A percentile compares a stretch with the other conserved stretches of the same genome.
Evolutionary conservation across 2,797 vertebrate genomes (phyloP).

Genomic region (Phoeniculus purpureus): DNA sequence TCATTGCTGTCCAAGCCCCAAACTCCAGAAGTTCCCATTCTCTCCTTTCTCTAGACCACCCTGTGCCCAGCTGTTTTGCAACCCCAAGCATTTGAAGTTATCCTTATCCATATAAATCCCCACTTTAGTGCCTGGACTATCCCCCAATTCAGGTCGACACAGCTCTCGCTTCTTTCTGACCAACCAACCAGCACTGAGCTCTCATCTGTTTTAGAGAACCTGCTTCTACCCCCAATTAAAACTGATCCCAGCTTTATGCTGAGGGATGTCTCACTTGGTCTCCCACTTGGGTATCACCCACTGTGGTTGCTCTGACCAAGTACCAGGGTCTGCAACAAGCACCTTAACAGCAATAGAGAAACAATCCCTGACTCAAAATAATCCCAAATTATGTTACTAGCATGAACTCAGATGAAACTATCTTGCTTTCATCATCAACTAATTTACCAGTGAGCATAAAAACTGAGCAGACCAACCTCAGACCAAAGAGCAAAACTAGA

Average conservation of each 20-base stretch:
- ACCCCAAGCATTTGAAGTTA: neutral
- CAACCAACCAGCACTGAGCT: neutral
- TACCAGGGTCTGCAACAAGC: neutral
- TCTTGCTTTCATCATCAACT: neutral
- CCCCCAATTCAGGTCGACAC: neutral
- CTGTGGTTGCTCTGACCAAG: neutral
- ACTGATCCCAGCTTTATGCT: neutral
- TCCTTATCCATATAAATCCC: neutral
- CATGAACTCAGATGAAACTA: neutral
- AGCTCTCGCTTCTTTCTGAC: neutral
- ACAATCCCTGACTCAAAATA: neutral
- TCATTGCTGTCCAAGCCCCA: neutral
- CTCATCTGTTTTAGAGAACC: too few relatives aligned
- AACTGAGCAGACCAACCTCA: neutral
- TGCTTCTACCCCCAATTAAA: neutral
- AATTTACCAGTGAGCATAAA: neutral
- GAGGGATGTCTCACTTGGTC: neutral
- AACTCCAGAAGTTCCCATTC: neutral
- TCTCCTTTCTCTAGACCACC: neutral
- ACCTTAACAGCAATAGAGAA: neutral
- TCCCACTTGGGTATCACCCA: accelerated
- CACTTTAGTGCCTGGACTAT: neutral
- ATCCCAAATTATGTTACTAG: neutral
- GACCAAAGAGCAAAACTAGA: neutral
- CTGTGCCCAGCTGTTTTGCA: neutral